Evolutionary conservation across 1,140 invertebrate species (phyloP).

Genomic region (Polypedilum pembai): DNA sequence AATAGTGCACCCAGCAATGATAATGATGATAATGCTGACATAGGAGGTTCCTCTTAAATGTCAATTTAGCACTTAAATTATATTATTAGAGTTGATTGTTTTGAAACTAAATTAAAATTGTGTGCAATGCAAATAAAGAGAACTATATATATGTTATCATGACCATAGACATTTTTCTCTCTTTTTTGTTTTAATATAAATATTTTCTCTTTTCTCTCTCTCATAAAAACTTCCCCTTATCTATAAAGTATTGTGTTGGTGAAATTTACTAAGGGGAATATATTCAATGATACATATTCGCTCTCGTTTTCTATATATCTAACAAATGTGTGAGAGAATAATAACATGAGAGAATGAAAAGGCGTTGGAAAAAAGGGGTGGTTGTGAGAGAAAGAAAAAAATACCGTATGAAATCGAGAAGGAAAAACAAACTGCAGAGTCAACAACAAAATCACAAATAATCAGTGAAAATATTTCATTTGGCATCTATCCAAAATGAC

Average conservation of each 20-base stretch:
- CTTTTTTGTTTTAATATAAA: too few relatives aligned
- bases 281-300: neutral
- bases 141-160: neutral
- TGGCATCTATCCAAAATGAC: neutral
- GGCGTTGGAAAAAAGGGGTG: neutral
- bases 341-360: neutral
- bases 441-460: neutral
- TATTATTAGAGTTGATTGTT: neutral
- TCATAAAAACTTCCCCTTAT: neutral
- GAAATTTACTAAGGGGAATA: neutral
- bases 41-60: neutral
- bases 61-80: neutral
- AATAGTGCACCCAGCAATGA: neutral
- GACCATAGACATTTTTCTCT: too few relatives aligned
- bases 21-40: conserved; percentile 18
- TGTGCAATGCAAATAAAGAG: conserved; percentile 3
- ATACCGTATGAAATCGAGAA: neutral
- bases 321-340: neutral
- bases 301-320: neutral
- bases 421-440: neutral
- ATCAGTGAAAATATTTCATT: neutral
- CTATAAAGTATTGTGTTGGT: neutral
- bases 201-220: neutral
- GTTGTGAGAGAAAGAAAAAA: neutral
- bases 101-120: neutral